These are phyloP conservation scores for Idaea straminata DNA, from an alignment of 2,888 invertebrate genomes.

Conservation along the genomic window DNA sequence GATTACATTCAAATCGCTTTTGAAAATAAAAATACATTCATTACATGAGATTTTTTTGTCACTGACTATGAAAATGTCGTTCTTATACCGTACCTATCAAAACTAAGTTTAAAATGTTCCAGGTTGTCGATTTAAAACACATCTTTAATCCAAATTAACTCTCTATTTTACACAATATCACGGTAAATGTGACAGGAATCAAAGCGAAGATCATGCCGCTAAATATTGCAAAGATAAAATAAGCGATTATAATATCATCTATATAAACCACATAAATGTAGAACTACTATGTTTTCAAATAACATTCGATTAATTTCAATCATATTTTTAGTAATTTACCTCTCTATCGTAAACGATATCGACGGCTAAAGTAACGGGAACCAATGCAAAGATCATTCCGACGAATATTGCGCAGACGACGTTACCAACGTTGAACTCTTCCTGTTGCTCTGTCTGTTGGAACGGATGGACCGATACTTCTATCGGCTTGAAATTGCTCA, in stretches of 20 bases:
- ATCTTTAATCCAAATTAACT: too few relatives aligned
- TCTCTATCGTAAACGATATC: constrained; percentile 92
- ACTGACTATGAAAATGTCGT: neutral
- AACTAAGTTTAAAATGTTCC: neutral
- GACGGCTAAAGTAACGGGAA: constrained; percentile 88
- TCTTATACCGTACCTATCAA: neutral
- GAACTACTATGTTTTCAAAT: neutral
- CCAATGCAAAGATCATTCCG: constrained; percentile 89
- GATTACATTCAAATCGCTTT: neutral
- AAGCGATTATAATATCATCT: neutral
- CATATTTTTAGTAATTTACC: constrained; percentile 64
- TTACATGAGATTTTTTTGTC: constrained; percentile 2
- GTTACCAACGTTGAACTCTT: constrained; percentile 85
- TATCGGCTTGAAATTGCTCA: constrained; percentile 79
- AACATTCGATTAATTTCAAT: neutral
- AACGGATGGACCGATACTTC: constrained; percentile 85
- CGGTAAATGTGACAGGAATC: too few relatives aligned
- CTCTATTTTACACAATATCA: too few relatives aligned
- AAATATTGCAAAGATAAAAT: neutral
- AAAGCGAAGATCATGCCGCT: too few relatives aligned
- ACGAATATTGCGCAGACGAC: constrained; percentile 88
- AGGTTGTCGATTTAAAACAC: too few relatives aligned
- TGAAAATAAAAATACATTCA: neutral
- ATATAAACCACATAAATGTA: neutral
- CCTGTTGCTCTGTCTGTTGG: constrained; percentile 86